Base-by-base conservation (phyloP, 64 coral and sea anemone genomes). In the Pocillopora verrucosa region DNA sequence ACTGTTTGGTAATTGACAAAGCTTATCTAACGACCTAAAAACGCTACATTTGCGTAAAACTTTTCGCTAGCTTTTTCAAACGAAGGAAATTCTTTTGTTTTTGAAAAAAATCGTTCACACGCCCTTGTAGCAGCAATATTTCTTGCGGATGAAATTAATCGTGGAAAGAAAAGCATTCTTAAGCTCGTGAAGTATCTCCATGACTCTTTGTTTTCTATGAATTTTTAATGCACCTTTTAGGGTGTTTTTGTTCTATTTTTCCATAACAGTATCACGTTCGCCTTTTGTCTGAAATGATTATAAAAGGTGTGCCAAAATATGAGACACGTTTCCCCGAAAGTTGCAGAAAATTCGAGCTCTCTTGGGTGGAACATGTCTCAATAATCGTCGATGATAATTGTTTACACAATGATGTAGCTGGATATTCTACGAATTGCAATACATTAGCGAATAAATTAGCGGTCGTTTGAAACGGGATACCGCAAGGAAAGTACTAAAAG, bases 201-300 rank as follows among this genome's bases (percentile, higher is more conserved):
- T 85, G 82, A 41, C 82, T 11, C 41, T 36, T 35, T 24, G 30
- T 20, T n/a, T 72, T 20, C 16, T 72, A 85, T 85, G 68, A 85
- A 85, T 85, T 70, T 85, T 85, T 85, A 85, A 85, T 85, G 6
- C 0, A 70, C 11, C 63, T 38, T 85, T 58, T 56, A 6, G 70
- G 41, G 82, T 85, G 82, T 67, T 85, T 57, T 85, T 85, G 64
- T 85, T 85, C 56, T 85, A 20, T 65, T 85, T 72, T 25, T 25
- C 65, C 57, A 72, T 51, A 9, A 67, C 5, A 65, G 45, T 85
- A 72, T 85, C 82, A 17, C 65, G 14, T 38, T 67, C 67, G 60
- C 13, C 34, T 45, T 59, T 62, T 67, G 30, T 19, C 34, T 79
- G 56, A 60, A 62, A 67, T 37, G 67, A 83, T 36, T 14, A 63